Conservation (phyloP, 1,140 invertebrate species). For the Micrasema longulum region DNA sequence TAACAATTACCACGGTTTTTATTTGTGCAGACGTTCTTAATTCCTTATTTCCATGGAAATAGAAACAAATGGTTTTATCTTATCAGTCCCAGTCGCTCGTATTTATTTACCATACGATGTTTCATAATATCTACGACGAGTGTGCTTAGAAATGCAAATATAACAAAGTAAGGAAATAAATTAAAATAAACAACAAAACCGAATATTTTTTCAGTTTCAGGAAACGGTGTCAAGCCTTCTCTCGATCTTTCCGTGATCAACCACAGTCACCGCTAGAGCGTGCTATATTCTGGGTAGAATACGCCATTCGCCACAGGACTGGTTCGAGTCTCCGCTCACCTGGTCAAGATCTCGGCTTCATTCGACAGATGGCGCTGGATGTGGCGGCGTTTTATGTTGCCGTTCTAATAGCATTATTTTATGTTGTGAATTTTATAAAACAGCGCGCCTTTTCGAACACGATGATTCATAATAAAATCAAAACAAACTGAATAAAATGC, state of each 20-base stretch:
- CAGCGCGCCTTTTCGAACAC: background rate
- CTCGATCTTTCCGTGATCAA: constrained; percentile 62
- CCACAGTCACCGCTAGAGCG: constrained; percentile 60
- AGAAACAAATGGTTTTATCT: no score
- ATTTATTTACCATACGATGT: no score
- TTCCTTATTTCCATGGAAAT: no score
- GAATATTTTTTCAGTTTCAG: constrained; percentile 47
- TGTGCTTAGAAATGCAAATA: no score
- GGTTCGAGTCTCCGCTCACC: constrained; percentile 40
- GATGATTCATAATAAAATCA: background rate
- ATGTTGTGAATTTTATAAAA: background rate
- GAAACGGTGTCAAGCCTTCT: constrained; percentile 56
- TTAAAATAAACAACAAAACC: no score
- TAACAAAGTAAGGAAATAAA: no score
- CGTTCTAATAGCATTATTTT: background rate
- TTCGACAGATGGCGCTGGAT: constrained; percentile 32
- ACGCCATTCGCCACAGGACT: constrained; percentile 56
- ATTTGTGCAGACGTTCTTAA: no score
- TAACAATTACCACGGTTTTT: no score
- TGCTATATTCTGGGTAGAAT: constrained; percentile 61
- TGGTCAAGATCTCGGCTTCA: constrained; percentile 39
- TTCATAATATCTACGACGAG: no score
- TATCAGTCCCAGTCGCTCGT: no score
- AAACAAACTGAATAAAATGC: background rate
- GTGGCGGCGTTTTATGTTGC: constrained; percentile 2